Conservation (phyloP, 2,888 invertebrate species). For the Ophioninae sp. region DNA sequence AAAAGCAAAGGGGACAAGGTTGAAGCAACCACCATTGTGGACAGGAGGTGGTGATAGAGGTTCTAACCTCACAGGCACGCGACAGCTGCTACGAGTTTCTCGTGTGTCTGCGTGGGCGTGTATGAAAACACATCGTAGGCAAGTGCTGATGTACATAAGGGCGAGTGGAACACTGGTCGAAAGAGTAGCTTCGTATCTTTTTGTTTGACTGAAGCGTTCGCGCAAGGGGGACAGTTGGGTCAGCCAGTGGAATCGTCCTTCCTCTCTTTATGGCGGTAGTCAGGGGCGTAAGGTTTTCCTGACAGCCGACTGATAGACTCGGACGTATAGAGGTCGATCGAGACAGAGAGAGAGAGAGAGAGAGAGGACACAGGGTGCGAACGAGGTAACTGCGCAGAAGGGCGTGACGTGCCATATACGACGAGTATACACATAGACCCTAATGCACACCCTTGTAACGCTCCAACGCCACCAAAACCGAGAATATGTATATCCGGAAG, state of each 20-base stretch:
- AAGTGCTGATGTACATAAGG: constrained; percentile 11
- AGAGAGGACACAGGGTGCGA: constrained; percentile 74
- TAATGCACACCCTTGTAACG: constrained; percentile 36
- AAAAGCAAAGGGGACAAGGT: constrained; percentile 19
- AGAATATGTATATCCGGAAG: constrained; percentile 25
- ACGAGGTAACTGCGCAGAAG: constrained; percentile 72
- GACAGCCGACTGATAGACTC: constrained; percentile 71
- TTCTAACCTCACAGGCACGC: constrained; percentile 35
- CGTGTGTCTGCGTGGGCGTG: constrained; percentile 28
- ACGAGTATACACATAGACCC: constrained; percentile 5
- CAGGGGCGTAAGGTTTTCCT: constrained; percentile 61
- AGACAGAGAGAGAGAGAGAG: constrained; percentile 62
- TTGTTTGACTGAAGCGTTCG: background rate
- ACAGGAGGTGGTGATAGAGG: constrained; percentile 2
- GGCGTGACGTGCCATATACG: constrained; percentile 63
- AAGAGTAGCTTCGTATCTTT: background rate
- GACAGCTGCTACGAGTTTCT: constrained; percentile 55
- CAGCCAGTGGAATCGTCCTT: constrained; percentile 46
- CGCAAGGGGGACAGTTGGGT: constrained; percentile 9
- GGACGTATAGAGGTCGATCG: constrained; percentile 54
- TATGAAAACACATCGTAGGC: constrained; percentile 3
- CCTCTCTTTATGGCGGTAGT: constrained; percentile 33
- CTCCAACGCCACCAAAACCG: constrained; percentile 29
- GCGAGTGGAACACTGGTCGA: background rate
- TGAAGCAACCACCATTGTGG: constrained; percentile 7